These are phyloP conservation scores for Epinephelus moara DNA, from an alignment of 2,113 vertebrate genomes.

Conservation along the genomic window DNA sequence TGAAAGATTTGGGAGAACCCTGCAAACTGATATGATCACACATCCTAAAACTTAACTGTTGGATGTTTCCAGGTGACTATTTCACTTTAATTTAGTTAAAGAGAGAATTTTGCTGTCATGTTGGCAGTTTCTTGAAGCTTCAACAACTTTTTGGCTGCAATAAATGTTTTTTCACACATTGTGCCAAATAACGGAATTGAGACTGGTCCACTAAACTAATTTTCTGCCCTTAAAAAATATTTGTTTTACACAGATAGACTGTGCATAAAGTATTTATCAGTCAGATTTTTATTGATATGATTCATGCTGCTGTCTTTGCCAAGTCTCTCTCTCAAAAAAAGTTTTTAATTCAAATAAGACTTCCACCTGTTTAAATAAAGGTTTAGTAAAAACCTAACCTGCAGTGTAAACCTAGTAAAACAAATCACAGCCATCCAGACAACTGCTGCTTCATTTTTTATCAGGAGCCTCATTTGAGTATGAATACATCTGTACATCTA, in stretches of 20 bases:
- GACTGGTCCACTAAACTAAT: neutral
- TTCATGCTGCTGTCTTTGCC: neutral
- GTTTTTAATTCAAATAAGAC: neutral
- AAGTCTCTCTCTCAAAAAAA: neutral
- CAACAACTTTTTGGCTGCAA: neutral
- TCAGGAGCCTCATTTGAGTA: neutral
- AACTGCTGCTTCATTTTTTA: neutral
- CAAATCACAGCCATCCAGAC: neutral
- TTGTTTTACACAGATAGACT: neutral
- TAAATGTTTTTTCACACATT: neutral
- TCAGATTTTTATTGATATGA: neutral
- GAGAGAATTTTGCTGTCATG: too few species aligned
- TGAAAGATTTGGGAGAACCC: neutral
- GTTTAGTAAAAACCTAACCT: neutral
- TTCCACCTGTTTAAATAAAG: neutral
- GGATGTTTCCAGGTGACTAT: neutral
- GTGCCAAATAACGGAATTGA: neutral
- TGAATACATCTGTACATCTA: too few species aligned
- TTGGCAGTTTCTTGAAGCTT: neutral
- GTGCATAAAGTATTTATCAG: neutral
- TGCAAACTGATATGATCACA: neutral
- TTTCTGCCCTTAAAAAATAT: neutral
- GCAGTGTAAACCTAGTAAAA: neutral
- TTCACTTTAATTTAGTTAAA: neutral
- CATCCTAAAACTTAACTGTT: neutral